These are phyloP conservation scores for Oryzias curvinotus DNA, from an alignment of 2,113 vertebrate species.

Conservation along the genomic window DNA sequence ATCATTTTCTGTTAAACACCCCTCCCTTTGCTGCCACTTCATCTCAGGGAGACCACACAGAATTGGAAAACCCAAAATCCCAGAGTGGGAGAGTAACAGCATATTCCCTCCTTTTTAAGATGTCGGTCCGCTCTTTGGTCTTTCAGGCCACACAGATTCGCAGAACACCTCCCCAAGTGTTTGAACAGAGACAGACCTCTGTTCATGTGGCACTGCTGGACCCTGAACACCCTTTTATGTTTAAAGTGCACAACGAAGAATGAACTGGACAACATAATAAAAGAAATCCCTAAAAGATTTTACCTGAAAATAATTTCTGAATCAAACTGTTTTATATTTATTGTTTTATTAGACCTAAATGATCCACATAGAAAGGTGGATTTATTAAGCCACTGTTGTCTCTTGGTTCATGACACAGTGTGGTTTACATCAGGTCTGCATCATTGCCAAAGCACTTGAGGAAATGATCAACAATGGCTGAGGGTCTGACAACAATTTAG, in stretches of 20 bases:
- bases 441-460: constrained; percentile 15
- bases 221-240: constrained; percentile 1
- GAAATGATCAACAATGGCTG: constrained; percentile 28
- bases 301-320: too few relatives aligned
- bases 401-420: background rate
- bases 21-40: constrained; percentile 52
- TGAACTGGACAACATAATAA: background rate
- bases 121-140: constrained; percentile 34
- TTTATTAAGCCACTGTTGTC: too few relatives aligned
- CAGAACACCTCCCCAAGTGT: constrained; percentile 27
- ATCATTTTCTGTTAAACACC: constrained; percentile 40
- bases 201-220: background rate
- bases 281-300: background rate
- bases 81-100: constrained; percentile 21
- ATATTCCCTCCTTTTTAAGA: constrained; percentile 46
- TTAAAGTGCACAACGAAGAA: background rate
- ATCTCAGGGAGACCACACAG: constrained; percentile 61
- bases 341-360: too few relatives aligned
- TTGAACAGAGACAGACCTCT: constrained; percentile 15
- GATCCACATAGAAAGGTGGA: too few relatives aligned
- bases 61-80: constrained; percentile 37
- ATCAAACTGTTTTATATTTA: background rate
- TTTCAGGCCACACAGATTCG: constrained; percentile 38
- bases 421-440: constrained; percentile 45
- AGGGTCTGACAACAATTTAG: constrained; percentile 4